Evolutionary conservation across 2,113 vertebrate species (phyloP).

Genomic region (Centrocercus urophasianus): DNA sequence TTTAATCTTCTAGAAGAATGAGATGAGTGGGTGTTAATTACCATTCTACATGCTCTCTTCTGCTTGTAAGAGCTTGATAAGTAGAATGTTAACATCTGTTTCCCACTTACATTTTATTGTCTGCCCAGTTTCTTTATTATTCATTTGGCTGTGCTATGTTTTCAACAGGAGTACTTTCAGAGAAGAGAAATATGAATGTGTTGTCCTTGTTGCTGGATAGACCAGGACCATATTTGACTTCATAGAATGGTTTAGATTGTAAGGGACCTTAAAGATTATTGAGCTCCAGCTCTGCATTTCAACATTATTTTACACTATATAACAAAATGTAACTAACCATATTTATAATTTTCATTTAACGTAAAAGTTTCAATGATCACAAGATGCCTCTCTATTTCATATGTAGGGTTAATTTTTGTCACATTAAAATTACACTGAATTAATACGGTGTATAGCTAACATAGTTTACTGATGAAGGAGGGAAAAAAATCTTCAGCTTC

Average conservation of each 20-base stretch:
- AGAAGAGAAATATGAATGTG: neutral
- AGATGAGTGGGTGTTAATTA: constrained; percentile 61
- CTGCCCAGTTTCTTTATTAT: neutral
- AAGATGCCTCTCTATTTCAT: neutral
- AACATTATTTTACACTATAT: neutral
- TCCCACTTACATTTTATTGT: constrained; percentile 14
- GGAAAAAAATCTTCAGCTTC: neutral
- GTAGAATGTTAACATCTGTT: constrained; percentile 57
- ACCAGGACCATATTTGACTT: neutral
- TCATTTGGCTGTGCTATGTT: neutral
- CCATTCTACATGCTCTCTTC: constrained; percentile 11
- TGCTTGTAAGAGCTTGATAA: constrained; percentile 44
- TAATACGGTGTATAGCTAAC: neutral
- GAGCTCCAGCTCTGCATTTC: neutral
- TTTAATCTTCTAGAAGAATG: constrained; percentile 44
- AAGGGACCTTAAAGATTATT: too few species aligned
- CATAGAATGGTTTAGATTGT: too few species aligned
- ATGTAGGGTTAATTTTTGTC: neutral
- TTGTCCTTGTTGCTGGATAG: neutral
- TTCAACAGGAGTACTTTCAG: neutral
- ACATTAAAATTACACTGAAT: neutral
- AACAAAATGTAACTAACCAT: neutral
- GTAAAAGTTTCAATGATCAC: neutral
- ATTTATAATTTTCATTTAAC: neutral
- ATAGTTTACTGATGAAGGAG: neutral